A percentile compares a stretch with the other conserved stretches of the same genome.
Evolutionary conservation across 2,797 vertebrate species (phyloP).

Genomic region (Taeniopygia guttata): DNA sequence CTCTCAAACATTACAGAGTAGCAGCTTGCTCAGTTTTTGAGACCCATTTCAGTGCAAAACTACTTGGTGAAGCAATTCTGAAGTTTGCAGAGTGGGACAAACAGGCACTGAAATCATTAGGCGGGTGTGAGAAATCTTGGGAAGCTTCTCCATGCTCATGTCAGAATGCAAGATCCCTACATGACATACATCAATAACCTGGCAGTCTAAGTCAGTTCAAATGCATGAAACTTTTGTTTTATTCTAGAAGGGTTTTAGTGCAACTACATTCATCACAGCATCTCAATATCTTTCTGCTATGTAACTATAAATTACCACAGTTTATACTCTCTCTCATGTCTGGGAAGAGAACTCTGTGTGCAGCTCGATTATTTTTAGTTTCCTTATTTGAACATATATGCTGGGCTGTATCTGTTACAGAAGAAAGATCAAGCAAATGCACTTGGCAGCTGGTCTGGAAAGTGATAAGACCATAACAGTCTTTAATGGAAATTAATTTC

Average conservation of each 20-base stretch:
- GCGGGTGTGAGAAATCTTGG: not conserved
- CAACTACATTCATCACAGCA: not conserved
- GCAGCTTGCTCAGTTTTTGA: not conserved
- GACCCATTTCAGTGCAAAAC: not conserved
- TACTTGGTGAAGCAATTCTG: not conserved
- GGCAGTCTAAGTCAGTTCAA: not conserved
- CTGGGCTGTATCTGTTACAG: not conserved
- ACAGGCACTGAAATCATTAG: not conserved
- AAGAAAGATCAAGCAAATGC: conserved; percentile 12
- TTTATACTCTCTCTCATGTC: not conserved
- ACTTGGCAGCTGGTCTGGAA: conserved; percentile 26
- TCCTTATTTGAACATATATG: conserved; percentile 14
- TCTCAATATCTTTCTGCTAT: not conserved
- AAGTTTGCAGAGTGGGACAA: not conserved
- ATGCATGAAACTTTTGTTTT: not conserved
- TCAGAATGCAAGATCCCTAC: not conserved
- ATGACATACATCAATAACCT: not conserved
- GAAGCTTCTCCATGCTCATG: not conserved
- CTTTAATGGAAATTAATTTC: conserved; percentile 14
- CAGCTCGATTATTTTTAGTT: not conserved
- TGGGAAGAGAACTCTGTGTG: not conserved
- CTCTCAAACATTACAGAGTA: not conserved
- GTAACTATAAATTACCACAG: not conserved
- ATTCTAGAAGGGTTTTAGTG: not conserved
- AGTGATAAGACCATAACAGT: not conserved